Conservation (phyloP, 2,797 vertebrate genomes). For the Sebastes hubbsi region DNA sequence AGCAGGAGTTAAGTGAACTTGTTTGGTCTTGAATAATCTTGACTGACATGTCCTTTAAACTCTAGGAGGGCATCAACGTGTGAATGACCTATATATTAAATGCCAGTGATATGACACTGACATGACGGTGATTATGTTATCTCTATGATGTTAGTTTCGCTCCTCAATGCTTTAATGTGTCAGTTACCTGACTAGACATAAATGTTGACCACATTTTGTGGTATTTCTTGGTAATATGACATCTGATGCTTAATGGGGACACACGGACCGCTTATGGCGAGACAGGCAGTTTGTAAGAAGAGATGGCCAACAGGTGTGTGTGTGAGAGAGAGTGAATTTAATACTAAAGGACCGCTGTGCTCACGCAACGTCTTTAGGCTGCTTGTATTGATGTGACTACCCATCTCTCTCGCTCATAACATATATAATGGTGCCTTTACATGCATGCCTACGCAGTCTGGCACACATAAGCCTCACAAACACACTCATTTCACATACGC, state of each 20-base stretch:
- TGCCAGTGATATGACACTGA: slow-evolving; percentile 2
- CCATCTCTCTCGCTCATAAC: neutral
- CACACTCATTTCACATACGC: neutral
- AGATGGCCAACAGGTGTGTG: neutral
- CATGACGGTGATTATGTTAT: neutral
- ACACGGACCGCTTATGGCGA: neutral
- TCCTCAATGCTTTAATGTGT: neutral
- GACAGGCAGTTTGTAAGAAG: neutral
- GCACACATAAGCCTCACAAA: neutral
- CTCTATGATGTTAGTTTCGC: neutral
- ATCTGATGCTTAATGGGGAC: slow-evolving; percentile 9
- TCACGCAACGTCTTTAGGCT: neutral
- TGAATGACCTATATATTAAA: slow-evolving; percentile 4
- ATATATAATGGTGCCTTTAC: neutral
- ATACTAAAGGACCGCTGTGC: neutral
- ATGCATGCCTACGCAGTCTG: neutral
- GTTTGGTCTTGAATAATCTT: neutral
- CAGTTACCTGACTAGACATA: slow-evolving; percentile 24
- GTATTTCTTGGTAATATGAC: slow-evolving; percentile 23
- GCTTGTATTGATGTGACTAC: neutral
- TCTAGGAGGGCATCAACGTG: neutral
- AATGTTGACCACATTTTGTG: slow-evolving; percentile 33
- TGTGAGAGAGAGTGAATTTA: neutral
- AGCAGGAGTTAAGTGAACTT: neutral
- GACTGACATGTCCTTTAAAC: neutral